phyloP scores from a whole-genome alignment of 1,140 invertebrate species.

The Polypedilum vanderplanki region DNA sequence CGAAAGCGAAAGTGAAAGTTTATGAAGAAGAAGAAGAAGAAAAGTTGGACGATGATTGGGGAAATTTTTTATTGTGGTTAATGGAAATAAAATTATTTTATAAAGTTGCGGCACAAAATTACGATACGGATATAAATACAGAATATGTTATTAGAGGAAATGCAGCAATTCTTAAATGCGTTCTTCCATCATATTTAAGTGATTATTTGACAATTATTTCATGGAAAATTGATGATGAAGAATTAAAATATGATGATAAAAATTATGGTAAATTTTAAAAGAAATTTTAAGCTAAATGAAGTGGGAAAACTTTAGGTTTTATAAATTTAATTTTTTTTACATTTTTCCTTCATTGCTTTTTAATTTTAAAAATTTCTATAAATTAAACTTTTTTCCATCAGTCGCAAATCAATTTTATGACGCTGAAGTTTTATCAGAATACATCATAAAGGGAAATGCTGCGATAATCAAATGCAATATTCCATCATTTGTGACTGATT shows the following conservation, averaged over 20 bases:
- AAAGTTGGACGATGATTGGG: not conserved
- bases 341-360: slow-evolving; percentile 31
- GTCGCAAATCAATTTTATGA: slow-evolving; percentile 87
- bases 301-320: slow-evolving; percentile 29
- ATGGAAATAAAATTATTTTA: slow-evolving; percentile 18
- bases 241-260: slow-evolving; percentile 57
- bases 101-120: slow-evolving; percentile 77
- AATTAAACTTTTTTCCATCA: slow-evolving; percentile 41
- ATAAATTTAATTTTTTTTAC: slow-evolving; percentile 36
- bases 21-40: not conserved
- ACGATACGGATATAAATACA: slow-evolving; percentile 82
- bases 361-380: slow-evolving; percentile 36
- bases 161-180: slow-evolving; percentile 84
- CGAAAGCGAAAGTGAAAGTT: too few species aligned
- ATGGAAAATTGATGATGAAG: slow-evolving; percentile 76
- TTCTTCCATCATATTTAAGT: slow-evolving; percentile 84
- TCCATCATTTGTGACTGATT: slow-evolving; percentile 85
- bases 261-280: slow-evolving; percentile 52
- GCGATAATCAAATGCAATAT: slow-evolving; percentile 89
- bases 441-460: slow-evolving; percentile 85
- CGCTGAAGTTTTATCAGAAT: slow-evolving; percentile 85
- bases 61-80: slow-evolving; percentile 30
- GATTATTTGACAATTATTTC: slow-evolving; percentile 84
- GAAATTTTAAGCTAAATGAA: not conserved
- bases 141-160: slow-evolving; percentile 87